Evolutionary conservation across 37 sponge, comb jelly and placozoan genomes (phyloP), one percentile per base, ranked within the genome.

Genomic region (Ephydatia muelleri): DNA sequence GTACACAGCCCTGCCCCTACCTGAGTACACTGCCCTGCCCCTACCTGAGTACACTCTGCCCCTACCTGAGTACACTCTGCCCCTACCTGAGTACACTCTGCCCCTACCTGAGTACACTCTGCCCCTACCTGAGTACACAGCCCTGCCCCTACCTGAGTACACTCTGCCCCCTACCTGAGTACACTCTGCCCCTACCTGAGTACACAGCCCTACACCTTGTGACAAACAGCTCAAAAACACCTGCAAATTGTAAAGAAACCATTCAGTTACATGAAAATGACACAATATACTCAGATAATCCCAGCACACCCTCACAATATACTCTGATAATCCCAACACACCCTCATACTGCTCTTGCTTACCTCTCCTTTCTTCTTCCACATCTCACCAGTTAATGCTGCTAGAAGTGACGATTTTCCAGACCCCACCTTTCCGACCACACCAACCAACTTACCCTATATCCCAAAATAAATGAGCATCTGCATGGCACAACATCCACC

Each of bases 381-480:
- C 86, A 99, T 80, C 85, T 99, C 99, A 27, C 88, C 96, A 13
- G 91, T 93, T 32, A 99, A 85, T 37, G 97, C 99, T 37, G 96
- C 85, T 34, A 99, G 84, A 0, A 99, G 87, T 0, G 97, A 96
- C 40, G 87, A 90, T 86, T 99, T 99, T 9, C 99, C 99, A 28
- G 92, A 87, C 0, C 99, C 99, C 38, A 93, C 95, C 65, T 73
- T 76, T 1, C 99, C 99, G 23, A 85, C 71, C 23, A 99, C 91
- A 75, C 97, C 96, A 32, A 99, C 83, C 31, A 99, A 85, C 67
- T 97, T 87, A 11, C 97, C 97, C 92, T 94, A 79, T 32, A 76
- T 34, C n/a, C 5, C 26, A 70, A 73, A 28, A 43, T 49, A 78
- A 28, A 78, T 65, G 13, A 57, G n/a, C 49, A 48, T 29, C 49